These are phyloP conservation scores for Tetramorium bicarinatum DNA, from an alignment of 2,888 invertebrate genomes.

Conservation along the genomic window DNA sequence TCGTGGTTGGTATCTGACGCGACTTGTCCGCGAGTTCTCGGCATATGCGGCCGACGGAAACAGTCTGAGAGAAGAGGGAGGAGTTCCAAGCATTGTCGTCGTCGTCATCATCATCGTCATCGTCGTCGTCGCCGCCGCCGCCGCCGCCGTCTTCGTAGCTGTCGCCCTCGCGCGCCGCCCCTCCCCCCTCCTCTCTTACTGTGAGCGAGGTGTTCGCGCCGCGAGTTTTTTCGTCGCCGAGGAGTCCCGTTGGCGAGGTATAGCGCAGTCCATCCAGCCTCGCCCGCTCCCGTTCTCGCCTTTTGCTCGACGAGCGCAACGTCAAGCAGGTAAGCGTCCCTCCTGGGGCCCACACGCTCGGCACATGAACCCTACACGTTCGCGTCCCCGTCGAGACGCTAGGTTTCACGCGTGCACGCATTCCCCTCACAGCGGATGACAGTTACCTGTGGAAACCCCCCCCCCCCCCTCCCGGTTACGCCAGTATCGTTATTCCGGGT, in stretches of 20 bases:
- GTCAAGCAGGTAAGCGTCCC: constrained; percentile 34
- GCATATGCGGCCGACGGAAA: background rate
- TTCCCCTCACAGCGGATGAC: background rate
- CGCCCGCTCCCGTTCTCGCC: background rate
- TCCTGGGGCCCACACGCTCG: background rate
- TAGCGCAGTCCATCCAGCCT: background rate
- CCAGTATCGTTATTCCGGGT: background rate
- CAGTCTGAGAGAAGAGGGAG: background rate
- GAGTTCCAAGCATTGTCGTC: background rate
- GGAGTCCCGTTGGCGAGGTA: constrained; percentile 4
- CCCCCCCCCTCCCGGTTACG: too few relatives aligned
- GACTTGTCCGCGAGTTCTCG: background rate
- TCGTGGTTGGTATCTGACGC: constrained; percentile 8
- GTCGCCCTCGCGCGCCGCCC: background rate
- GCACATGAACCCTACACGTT: constrained; percentile 13
- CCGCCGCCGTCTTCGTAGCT: constrained; percentile 5
- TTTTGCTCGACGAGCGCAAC: constrained; percentile 19
- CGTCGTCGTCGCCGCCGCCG: background rate
- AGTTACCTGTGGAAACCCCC: background rate
- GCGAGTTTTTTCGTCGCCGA: constrained; percentile 4
- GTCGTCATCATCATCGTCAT: background rate
- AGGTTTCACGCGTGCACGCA: background rate
- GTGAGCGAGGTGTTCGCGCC: background rate
- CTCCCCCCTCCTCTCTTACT: background rate
- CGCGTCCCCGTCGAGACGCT: constrained; percentile 9